Evolutionary conservation across 2,888 invertebrate genomes (phyloP), one percentile per base, ranked within the genome.

Genomic region (Drosophila colorata): DNA sequence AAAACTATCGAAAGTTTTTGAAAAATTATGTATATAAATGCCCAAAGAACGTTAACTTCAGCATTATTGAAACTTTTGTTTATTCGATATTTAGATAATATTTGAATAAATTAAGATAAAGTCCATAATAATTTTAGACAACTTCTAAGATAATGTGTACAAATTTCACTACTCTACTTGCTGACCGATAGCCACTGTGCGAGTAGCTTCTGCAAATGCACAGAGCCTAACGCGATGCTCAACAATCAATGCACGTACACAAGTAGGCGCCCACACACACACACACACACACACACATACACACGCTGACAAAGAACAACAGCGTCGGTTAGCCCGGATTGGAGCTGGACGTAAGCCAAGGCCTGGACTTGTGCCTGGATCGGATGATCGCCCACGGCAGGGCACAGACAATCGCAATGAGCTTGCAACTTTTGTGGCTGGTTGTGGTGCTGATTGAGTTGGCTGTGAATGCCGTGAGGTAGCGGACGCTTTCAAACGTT

Each of bases 201-300:
- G 1, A 3, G 20, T 33, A n/a, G 53, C 56, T 49, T 49, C 41
- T 44, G 51, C 48, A 55, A 52, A 23, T 44, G 35, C 31, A 52
- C 38, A 75, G 23, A 41, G 56, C 48, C 43, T 52, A 38, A 64
- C 25, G 48, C 60, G 33, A 37, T 28, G 66, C 53, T 72, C 46
- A 69, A 61, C 57, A 77, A 68, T 64, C 80, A 65, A 67, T 51
- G 65, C 83, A 82, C 78, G 78, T 78, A 57, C 46, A n/a, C 28
- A 47, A 38, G 44, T 14, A 48, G 61, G 47, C 75, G 75, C 79
- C 79, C 75, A 79, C 69, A 58, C 57, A 38, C 33, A 41, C 18
- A 35, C 11, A 55, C 44, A 55, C 33, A 23, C 83, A 82, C 78
- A 75, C 76, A 57, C 46, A n/a, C 28, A 47, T 33, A 41, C 37